phyloP scores from a whole-genome alignment of 2,797 vertebrate species.

The Scolopax rusticola region DNA sequence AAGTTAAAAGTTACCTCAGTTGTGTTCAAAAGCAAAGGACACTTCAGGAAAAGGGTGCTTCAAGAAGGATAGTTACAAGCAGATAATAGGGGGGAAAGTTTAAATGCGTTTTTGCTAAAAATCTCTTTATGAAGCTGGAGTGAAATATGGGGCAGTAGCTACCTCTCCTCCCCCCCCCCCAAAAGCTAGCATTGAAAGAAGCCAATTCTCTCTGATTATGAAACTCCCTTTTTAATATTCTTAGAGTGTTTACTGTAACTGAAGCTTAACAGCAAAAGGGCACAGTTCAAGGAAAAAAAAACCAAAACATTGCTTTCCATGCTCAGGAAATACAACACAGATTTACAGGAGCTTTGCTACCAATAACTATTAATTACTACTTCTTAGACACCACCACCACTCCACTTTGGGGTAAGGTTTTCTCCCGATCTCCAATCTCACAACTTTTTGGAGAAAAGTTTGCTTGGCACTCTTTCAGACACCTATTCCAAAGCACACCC shows the following conservation, averaged over 20 bases:
- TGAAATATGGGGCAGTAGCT: background rate
- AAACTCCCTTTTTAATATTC: conserved; percentile 70
- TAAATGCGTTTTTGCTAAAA: background rate
- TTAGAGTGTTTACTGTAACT: conserved; percentile 44
- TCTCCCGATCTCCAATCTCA: background rate
- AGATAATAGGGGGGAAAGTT: background rate
- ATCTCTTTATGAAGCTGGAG: background rate
- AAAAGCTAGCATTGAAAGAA: background rate
- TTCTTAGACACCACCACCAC: background rate
- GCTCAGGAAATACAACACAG: background rate
- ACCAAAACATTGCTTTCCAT: background rate
- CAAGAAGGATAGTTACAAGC: background rate
- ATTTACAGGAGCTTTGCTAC: background rate
- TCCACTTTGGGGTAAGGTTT: background rate
- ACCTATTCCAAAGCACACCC: background rate
- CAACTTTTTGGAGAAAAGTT: background rate
- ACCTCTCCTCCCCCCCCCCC: too few species aligned
- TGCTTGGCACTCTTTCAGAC: background rate
- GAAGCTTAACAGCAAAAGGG: conserved; percentile 46
- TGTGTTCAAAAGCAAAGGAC: background rate
- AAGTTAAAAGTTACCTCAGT: background rate
- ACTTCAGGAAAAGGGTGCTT: background rate
- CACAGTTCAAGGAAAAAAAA: background rate
- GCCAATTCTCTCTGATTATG: conserved; percentile 30
- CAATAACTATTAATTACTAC: background rate